Evolutionary conservation across 2,888 invertebrate genomes (phyloP), one percentile per base, ranked within the genome.

Genomic region (Diloba caeruleocephala): DNA sequence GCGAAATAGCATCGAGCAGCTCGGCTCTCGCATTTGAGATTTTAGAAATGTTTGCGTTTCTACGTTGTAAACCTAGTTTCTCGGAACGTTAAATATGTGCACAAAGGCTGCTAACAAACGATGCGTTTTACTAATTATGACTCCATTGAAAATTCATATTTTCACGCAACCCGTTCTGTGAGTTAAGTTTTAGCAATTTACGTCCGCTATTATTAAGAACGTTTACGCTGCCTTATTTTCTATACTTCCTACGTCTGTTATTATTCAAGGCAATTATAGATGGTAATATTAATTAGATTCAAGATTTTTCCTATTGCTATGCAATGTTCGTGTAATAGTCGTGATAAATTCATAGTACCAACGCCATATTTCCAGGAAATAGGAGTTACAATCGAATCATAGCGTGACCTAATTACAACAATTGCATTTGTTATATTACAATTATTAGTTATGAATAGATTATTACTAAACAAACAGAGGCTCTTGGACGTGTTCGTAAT

Each of bases 51-150:
- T 90, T 90, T 89, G 87, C 84, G 84, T 88, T 85, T 81, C 77
- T 68, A 81, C 74, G 90, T 75, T 84, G 87, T 92, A 91, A 92
- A 92, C 92, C 92, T 86, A 90, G 86, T 87, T 92, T 82, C 84
- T 78, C 53, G 61, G 76, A 73, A 74, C 74, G 67, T 77, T 68
- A 61, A 73, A 54, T 68, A 74, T 64, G 67, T 59, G 62, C 46
- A 67, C 65, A 64, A 70, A 76, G 61, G 66, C 66, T 60, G 55
- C 44, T 45, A 55, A 57, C 60, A 71, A 64, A 59, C 52, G 57
- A 67, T 61, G 60, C 51, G 55, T 64, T 67, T 54, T 42, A 59
- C 51, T 58, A 50, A 64, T 72, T 62, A 56, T 26, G 43, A 54
- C 34, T 52, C 31, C 38, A 55, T 66, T 60, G 63, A 63, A 72